A percentile compares a stretch with the other conserved stretches of the same genome.
Conservation (phyloP, 2,113 vertebrate genomes). For the Phrynosoma platyrhinos region DNA sequence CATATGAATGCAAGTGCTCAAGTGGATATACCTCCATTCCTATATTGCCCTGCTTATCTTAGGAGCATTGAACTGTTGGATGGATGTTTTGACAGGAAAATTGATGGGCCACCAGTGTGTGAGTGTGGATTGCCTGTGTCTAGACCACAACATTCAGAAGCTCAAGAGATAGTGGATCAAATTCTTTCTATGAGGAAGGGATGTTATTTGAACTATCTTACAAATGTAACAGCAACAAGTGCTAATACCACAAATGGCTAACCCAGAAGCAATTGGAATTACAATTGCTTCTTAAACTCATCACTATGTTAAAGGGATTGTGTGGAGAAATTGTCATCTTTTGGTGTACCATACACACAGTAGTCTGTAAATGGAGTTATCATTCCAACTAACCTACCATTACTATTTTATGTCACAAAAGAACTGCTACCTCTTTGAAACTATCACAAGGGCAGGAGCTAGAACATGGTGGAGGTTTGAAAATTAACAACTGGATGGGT, state of each 20-base stretch:
- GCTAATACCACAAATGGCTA: not conserved
- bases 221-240: slow-evolving; percentile 4
- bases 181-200: not conserved
- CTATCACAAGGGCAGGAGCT: not conserved
- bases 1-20: not conserved
- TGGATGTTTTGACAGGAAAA: not conserved
- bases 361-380: not conserved
- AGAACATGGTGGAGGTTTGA: not conserved
- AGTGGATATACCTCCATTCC: too few relatives aligned
- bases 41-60: not conserved
- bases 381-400: not conserved
- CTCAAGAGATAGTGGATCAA: not conserved
- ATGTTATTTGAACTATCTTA: not conserved
- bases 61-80: not conserved
- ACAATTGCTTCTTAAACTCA: not conserved
- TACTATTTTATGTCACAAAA: not conserved
- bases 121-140: not conserved
- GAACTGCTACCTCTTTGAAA: not conserved
- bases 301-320: not conserved
- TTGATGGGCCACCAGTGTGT: not conserved
- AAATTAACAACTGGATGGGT: not conserved
- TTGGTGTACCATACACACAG: not conserved
- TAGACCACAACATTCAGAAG: not conserved
- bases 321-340: not conserved
- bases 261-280: not conserved